Evolutionary conservation across 2,113 vertebrate genomes (phyloP).

Genomic region (Chroicocephalus ridibundus): DNA sequence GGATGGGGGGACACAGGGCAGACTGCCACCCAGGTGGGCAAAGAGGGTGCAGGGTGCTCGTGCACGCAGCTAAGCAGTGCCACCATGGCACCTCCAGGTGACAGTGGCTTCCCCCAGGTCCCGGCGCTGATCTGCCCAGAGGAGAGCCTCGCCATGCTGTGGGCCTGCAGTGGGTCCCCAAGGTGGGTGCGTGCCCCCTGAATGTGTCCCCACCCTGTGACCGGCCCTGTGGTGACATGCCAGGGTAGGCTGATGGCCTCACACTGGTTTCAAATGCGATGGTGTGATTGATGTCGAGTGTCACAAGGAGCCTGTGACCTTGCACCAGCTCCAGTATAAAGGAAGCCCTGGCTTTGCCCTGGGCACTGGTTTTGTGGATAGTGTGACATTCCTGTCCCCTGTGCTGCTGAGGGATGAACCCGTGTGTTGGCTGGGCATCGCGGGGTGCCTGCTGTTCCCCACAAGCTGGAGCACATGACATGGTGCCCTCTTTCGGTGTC

Average conservation of each 20-base stretch:
- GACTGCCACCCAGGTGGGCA: fast-evolving
- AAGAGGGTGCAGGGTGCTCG: neutral
- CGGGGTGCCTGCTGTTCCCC: neutral
- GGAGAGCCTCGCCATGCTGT: neutral
- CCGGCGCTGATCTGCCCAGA: fast-evolving
- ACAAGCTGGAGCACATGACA: fast-evolving
- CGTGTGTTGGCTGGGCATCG: fast-evolving
- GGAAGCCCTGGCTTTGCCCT: neutral
- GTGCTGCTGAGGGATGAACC: neutral
- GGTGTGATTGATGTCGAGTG: neutral
- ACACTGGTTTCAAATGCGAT: fast-evolving
- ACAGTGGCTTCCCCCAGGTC: neutral
- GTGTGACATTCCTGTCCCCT: neutral
- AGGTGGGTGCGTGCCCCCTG: neutral
- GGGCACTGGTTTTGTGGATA: neutral
- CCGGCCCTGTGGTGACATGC: fast-evolving
- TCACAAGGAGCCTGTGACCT: neutral
- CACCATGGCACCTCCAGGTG: neutral
- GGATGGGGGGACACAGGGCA: neutral
- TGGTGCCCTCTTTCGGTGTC: neutral
- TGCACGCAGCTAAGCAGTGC: neutral
- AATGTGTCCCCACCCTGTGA: fast-evolving
- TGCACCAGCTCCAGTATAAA: neutral
- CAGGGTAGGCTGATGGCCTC: neutral
- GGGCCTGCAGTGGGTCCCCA: neutral